Base-by-base conservation (phyloP, 2,113 vertebrate genomes). In the Phocoena phocoena region DNA sequence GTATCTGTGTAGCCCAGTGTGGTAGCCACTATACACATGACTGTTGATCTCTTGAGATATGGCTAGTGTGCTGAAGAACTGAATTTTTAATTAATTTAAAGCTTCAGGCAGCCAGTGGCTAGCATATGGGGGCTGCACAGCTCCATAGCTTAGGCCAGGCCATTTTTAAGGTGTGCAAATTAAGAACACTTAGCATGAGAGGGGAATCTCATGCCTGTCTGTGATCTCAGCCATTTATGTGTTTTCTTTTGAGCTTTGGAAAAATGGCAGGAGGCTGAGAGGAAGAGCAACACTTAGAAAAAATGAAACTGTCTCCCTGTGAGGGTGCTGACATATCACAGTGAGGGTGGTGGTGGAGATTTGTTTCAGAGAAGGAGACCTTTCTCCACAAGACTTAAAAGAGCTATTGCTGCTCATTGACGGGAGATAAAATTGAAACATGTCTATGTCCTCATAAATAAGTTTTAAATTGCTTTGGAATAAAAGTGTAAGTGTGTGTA, bases 371-470 rank as follows among this genome's bases (percentile, higher is more conserved):
- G 68, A 13, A 70, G 71, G 41, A 25, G 55, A 28, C n/a, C 36
- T 44, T 84, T 60, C 60, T 91, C 41, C 53, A 17, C 9, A 25
- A 41, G 81, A 36, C 67, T 85, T 44, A 63, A n/a, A 65, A 86
- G 28, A 44, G 23, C 55, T 44, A 9, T 2, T 18, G 13, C 28
- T 83, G 15, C 63, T 87, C 38, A 8, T 20, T 74, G 73, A 74
- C 70, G 65, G 13, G 20, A n/a, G 41, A 41, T 86, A 77, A 87
- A 85, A 85, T 85, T 8, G 20, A 73, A 92, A 23, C 68, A 13
- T 50, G 60, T 85, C 31, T 60, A 0, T 83, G 50, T 92, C 21
- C 74, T 92, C 53, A 73, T 73, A 90, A 95, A 38, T 81, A 90
- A 81, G 79, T 55, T 58, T 68, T 63, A 73, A 47, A 50, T 97